Conservation (phyloP, 1,140 invertebrate species). For the Drosophila teissieri region DNA sequence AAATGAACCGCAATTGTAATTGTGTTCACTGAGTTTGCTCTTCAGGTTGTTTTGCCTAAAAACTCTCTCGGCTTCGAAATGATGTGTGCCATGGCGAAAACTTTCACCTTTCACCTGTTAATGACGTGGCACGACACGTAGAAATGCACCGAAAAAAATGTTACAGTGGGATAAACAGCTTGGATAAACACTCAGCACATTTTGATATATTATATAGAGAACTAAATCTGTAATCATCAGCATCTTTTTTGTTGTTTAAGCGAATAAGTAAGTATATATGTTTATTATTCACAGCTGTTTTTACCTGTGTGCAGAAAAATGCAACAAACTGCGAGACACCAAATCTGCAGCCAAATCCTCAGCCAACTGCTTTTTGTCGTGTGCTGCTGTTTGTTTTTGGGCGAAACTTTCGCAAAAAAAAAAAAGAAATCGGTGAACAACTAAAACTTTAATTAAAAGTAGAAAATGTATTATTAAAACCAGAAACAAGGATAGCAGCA, state of each 20-base stretch:
- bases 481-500: constrained; percentile 40
- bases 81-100: constrained; percentile 67
- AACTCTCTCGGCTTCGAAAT: constrained; percentile 46
- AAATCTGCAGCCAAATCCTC: constrained; percentile 14
- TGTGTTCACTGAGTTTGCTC: constrained; percentile 57
- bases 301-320: constrained; percentile 7
- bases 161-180: too few species aligned
- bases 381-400: constrained; percentile 37
- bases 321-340: constrained; percentile 32
- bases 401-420: constrained; percentile 61
- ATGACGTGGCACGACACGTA: constrained; percentile 57
- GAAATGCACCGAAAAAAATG: background rate
- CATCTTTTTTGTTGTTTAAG: too few species aligned
- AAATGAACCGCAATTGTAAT: constrained; percentile 80
- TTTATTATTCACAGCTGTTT: background rate
- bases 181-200: too few species aligned
- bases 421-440: constrained; percentile 57
- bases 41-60: constrained; percentile 44
- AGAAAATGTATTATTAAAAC: constrained; percentile 78
- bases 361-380: constrained; percentile 31
- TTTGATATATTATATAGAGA: background rate
- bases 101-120: constrained; percentile 78
- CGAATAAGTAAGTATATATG: too few species aligned
- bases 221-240: too few species aligned
- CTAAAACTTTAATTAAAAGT: constrained; percentile 81